These are phyloP conservation scores for Pseudomugil gertrudae DNA, from an alignment of 2,797 vertebrate species.

Conservation along the genomic window DNA sequence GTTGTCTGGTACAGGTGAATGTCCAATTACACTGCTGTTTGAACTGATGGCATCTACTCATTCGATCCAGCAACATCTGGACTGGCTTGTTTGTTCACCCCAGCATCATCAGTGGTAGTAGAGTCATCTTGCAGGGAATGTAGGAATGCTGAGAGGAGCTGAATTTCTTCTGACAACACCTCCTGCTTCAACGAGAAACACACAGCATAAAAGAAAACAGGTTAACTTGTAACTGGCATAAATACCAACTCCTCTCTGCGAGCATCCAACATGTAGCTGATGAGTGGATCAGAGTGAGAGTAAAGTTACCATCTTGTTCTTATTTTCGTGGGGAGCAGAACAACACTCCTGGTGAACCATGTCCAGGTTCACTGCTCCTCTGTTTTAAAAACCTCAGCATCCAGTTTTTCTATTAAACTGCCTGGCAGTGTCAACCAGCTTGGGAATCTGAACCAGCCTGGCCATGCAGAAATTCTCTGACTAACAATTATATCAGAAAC, in stretches of 20 bases:
- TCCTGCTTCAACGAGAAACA: constrained; percentile 88
- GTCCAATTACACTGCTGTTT: constrained; percentile 97
- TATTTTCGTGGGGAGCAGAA: constrained; percentile 71
- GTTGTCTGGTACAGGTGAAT: constrained; percentile 99
- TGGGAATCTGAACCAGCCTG: constrained; percentile 86
- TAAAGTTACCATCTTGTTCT: constrained; percentile 67
- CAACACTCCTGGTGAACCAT: constrained; percentile 82
- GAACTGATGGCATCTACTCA: constrained; percentile 90
- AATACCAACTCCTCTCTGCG: constrained; percentile 15
- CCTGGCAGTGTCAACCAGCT: constrained; percentile 88
- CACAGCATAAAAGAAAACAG: constrained; percentile 83
- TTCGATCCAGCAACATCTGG: constrained; percentile 85
- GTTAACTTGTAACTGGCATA: constrained; percentile 74
- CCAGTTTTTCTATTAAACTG: constrained; percentile 90
- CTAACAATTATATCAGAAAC: constrained; percentile 93
- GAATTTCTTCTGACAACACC: constrained; percentile 86
- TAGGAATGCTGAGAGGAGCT: constrained; percentile 85
- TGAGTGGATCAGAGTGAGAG: constrained; percentile 40
- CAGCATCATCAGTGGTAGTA: constrained; percentile 68
- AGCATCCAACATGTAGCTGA: constrained; percentile 34
- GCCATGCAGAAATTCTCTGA: constrained; percentile 90
- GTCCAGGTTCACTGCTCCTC: constrained; percentile 84
- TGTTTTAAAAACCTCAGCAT: constrained; percentile 87
- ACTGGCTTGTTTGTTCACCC: constrained; percentile 85
- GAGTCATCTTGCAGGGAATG: constrained; percentile 84